A percentile compares a stretch with the other conserved stretches of the same genome.
Evolutionary conservation across 2,113 vertebrate genomes (phyloP).

Genomic region (Lophotis ruficrista): DNA sequence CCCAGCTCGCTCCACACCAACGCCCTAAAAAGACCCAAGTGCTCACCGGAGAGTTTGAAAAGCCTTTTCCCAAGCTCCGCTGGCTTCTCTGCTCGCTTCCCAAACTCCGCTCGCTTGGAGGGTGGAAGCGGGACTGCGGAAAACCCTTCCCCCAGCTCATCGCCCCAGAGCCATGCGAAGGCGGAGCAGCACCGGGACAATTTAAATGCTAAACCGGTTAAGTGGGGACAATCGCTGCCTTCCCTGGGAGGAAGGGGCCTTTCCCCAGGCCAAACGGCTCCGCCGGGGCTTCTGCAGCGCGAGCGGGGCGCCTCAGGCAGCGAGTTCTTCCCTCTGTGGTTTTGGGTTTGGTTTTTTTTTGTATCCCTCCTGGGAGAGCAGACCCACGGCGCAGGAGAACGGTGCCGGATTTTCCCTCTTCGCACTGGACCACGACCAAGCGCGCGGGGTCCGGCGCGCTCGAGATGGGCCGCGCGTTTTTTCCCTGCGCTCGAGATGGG

Average conservation of each 20-base stretch:
- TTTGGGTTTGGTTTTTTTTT: too few relatives aligned
- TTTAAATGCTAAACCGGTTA: conserved; percentile 51
- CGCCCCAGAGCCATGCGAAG: neutral
- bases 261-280: neutral
- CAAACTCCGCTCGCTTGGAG: neutral
- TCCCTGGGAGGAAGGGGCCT: neutral
- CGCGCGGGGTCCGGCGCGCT: neutral
- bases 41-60: too few relatives aligned
- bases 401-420: neutral
- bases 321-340: too few relatives aligned
- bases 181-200: neutral
- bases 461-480: too few relatives aligned
- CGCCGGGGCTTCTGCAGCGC: too few relatives aligned
- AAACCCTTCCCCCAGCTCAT: neutral
- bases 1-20: too few relatives aligned
- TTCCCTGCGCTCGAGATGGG: too few relatives aligned
- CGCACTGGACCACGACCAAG: neutral
- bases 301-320: too few relatives aligned
- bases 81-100: neutral
- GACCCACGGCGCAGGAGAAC: too few relatives aligned
- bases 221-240: conserved; percentile 17
- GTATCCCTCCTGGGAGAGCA: too few relatives aligned
- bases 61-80: too few relatives aligned
- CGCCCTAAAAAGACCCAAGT: too few relatives aligned
- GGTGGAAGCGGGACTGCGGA: neutral